Conservation (phyloP, 2,888 invertebrate genomes). For the Aspidiotus destructor region DNA sequence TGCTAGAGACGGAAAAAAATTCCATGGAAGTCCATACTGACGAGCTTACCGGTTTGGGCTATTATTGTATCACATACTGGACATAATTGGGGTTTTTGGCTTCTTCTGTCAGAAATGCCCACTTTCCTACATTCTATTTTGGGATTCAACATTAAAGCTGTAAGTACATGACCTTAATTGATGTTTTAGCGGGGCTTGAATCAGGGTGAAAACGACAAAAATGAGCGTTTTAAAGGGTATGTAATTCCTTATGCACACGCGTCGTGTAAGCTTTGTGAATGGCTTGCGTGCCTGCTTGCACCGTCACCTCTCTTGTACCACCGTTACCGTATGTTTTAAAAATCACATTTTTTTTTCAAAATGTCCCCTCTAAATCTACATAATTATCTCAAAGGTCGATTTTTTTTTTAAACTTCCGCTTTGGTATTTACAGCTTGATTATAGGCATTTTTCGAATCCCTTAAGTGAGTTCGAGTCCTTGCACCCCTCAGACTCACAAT, state of each 20-base stretch:
- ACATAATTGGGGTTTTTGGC: conserved; percentile 76
- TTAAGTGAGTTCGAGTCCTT: too few relatives aligned
- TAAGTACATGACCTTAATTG: conserved; percentile 41
- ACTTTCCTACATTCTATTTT: conserved; percentile 66
- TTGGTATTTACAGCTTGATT: too few relatives aligned
- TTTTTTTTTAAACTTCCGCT: too few relatives aligned
- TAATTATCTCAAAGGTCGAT: too few relatives aligned
- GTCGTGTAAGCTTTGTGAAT: background rate
- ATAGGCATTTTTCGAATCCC: too few relatives aligned
- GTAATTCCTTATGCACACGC: background rate
- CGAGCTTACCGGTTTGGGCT: conserved; percentile 60
- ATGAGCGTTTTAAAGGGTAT: too few relatives aligned
- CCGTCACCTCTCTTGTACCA: background rate
- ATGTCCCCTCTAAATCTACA: too few relatives aligned
- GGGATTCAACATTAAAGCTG: conserved; percentile 59
- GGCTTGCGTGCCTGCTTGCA: background rate
- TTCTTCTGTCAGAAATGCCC: conserved; percentile 70
- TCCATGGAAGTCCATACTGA: conserved; percentile 60
- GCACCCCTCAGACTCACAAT: too few relatives aligned
- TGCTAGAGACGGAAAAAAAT: conserved; percentile 44
- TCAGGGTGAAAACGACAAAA: background rate
- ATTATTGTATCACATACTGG: conserved; percentile 61
- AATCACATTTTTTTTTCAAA: too few relatives aligned
- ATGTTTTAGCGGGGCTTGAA: background rate
- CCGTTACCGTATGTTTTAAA: too few relatives aligned